phyloP scores from a whole-genome alignment of 92 coral and sea anemone genomes.

The Blastomussa wellsi region DNA sequence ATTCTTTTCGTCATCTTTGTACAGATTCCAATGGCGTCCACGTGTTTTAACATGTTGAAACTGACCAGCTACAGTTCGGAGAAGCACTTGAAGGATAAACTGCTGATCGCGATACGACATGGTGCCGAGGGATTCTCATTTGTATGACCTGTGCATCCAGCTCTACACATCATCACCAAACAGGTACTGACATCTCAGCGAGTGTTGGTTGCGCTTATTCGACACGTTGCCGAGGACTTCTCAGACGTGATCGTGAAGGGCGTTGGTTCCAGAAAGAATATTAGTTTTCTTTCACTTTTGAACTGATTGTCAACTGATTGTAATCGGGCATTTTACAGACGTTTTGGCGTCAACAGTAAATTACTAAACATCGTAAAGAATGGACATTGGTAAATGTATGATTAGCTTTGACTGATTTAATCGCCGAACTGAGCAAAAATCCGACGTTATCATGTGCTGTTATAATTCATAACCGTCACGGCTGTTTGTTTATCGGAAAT shows the following conservation, averaged over 20 bases:
- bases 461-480: not conserved
- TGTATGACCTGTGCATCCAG: conserved; percentile 25
- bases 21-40: conserved; percentile 92
- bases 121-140: conserved; percentile 97
- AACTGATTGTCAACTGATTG: not conserved
- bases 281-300: not conserved
- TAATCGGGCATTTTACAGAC: no score
- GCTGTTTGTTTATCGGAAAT: not conserved
- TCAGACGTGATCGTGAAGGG: not conserved
- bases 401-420: not conserved
- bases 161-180: not conserved
- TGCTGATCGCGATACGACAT: conserved; percentile 90
- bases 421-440: not conserved
- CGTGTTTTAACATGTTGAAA: conserved; percentile 89
- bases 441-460: not conserved
- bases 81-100: conserved; percentile 85
- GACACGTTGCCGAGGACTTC: not conserved
- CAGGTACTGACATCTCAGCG: not conserved
- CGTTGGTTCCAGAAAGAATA: not conserved
- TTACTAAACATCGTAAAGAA: not conserved
- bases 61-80: conserved; percentile 79
- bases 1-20: not conserved
- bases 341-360: not conserved
- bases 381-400: not conserved
- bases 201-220: not conserved